These are phyloP conservation scores for Brachylomia viminalis DNA, from an alignment of 2,888 invertebrate genomes.

Conservation along the genomic window DNA sequence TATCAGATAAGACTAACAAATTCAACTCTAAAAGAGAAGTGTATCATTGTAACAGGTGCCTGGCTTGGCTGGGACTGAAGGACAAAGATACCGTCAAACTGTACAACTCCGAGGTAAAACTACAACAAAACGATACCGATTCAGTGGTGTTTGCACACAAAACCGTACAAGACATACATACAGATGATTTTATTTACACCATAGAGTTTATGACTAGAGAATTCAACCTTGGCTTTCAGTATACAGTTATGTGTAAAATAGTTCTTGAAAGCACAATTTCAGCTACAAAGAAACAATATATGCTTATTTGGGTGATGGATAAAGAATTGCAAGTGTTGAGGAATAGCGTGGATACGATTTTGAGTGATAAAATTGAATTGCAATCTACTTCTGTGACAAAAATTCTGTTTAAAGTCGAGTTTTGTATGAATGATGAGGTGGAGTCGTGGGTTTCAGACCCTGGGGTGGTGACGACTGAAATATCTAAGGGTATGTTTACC, in stretches of 20 bases:
- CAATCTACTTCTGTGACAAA: conserved; percentile 89
- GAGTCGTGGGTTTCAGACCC: conserved; percentile 90
- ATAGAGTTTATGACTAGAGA: conserved; percentile 88
- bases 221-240: conserved; percentile 85
- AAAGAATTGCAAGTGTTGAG: conserved; percentile 89
- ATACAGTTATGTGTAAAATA: conserved; percentile 90
- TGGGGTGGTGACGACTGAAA: conserved; percentile 86
- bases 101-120: conserved; percentile 90
- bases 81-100: conserved; percentile 86
- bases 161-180: conserved; percentile 72
- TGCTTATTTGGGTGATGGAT: conserved; percentile 92
- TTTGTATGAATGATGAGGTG: conserved; percentile 83
- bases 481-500: conserved; percentile 91
- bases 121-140: conserved; percentile 76
- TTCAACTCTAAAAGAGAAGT: conserved; percentile 86
- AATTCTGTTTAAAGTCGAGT: conserved; percentile 90
- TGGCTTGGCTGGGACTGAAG: conserved; percentile 90
- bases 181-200: conserved; percentile 89
- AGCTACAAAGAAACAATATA: conserved; percentile 84
- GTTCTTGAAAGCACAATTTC: conserved; percentile 88
- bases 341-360: conserved; percentile 74
- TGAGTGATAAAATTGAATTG: conserved; percentile 78
- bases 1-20: conserved; percentile 85
- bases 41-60: conserved; percentile 90
- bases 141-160: conserved; percentile 77